These are phyloP conservation scores for Colinus virginianus DNA, from an alignment of 2,113 vertebrate genomes.

Conservation along the genomic window DNA sequence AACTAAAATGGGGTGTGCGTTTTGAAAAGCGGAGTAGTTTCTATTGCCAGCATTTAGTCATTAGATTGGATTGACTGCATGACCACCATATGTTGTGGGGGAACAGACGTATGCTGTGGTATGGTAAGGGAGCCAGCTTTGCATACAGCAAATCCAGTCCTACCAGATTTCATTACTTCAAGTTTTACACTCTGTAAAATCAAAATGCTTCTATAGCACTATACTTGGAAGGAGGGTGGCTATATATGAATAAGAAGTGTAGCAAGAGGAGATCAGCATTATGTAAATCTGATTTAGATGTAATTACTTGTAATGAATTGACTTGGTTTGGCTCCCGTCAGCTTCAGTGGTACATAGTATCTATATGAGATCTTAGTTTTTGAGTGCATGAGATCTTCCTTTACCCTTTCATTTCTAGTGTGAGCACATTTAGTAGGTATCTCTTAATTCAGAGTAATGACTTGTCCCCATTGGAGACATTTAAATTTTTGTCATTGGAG, in stretches of 20 bases:
- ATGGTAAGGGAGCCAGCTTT: not conserved
- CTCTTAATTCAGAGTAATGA: not conserved
- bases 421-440: not conserved
- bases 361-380: not conserved
- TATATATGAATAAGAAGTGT: not conserved
- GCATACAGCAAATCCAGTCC: not conserved
- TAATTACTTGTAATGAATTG: not conserved
- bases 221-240: not conserved
- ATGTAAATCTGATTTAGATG: not conserved
- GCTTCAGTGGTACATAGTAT: not conserved
- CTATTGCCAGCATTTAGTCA: not conserved
- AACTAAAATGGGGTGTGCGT: not conserved
- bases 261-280: not conserved
- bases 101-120: not conserved
- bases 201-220: not conserved
- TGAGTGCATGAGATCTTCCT: not conserved
- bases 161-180: constrained; percentile 3
- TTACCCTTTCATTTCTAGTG: not conserved
- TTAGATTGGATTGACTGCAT: not conserved
- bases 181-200: not conserved
- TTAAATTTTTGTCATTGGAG: not conserved
- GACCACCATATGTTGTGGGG: not conserved
- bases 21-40: not conserved
- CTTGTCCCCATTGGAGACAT: not conserved
- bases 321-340: not conserved